phyloP scores from a whole-genome alignment of 2,888 invertebrate genomes.

The Mythimna vitellina region DNA sequence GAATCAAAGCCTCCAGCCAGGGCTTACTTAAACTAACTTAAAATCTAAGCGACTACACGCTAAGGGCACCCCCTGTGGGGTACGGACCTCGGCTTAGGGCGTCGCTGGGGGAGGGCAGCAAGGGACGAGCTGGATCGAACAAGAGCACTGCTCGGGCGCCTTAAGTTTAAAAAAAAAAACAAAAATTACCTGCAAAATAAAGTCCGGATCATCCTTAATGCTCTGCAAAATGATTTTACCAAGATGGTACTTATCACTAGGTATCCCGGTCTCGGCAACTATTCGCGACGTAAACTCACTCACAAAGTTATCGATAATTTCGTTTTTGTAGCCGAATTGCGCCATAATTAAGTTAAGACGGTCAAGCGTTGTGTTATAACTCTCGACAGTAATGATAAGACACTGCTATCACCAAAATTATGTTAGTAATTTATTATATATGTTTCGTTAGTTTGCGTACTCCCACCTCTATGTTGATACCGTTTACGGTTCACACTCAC shows the following conservation, averaged over 20 bases:
- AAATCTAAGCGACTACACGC: too few species aligned
- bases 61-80: too few species aligned
- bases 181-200: conserved; percentile 53
- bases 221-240: conserved; percentile 54
- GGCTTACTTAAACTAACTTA: too few species aligned
- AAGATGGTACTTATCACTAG: conserved; percentile 70
- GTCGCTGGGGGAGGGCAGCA: too few species aligned
- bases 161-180: not conserved
- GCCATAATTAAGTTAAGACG: not conserved
- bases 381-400: not conserved
- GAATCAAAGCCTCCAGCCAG: too few species aligned
- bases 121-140: too few species aligned
- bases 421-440: not conserved
- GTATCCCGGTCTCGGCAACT: conserved; percentile 67
- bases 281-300: conserved; percentile 64
- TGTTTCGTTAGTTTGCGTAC: not conserved
- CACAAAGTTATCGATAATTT: conserved; percentile 59
- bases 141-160: too few species aligned
- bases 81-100: too few species aligned
- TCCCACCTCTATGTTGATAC: not conserved
- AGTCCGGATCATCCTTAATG: conserved; percentile 54
- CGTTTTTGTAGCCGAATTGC: conserved; percentile 8
- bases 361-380: not conserved
- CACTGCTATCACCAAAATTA: not conserved
- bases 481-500: too few species aligned